A percentile compares a stretch with the other conserved stretches of the same genome.
Conservation (phyloP, 2,797 vertebrate species). For the Cossypha niveicapilla region DNA sequence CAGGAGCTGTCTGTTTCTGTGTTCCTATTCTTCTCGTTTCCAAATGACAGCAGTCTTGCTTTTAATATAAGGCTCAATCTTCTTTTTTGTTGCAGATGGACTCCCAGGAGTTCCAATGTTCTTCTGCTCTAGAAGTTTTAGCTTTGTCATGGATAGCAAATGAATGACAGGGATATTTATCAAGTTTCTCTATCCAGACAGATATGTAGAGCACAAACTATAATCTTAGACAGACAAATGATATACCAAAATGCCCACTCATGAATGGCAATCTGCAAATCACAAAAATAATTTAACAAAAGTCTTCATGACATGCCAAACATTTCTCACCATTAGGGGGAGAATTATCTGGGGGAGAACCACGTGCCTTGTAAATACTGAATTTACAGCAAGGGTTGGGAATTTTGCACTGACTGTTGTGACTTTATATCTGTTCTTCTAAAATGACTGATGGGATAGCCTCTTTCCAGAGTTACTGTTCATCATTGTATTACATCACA, state of each 20-base stretch:
- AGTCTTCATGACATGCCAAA: not conserved
- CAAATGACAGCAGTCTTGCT: not conserved
- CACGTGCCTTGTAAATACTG: not conserved
- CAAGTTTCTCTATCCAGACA: not conserved
- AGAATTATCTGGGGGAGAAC: not conserved
- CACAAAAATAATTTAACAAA: not conserved
- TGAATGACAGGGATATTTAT: not conserved
- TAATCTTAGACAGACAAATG: not conserved
- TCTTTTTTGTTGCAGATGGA: not conserved
- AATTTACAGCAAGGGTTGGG: not conserved
- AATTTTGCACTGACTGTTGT: not conserved
- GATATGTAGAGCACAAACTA: not conserved
- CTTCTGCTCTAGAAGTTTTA: not conserved
- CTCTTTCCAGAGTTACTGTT: not conserved
- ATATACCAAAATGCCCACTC: not conserved
- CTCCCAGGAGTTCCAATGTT: not conserved
- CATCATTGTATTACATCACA: not conserved
- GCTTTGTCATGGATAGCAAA: not conserved
- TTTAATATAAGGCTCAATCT: not conserved
- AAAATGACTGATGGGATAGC: not conserved
- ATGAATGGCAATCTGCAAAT: not conserved
- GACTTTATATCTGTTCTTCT: not conserved
- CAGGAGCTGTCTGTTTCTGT: not conserved
- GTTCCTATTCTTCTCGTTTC: not conserved
- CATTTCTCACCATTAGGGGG: not conserved